Evolutionary conservation across 2,888 invertebrate genomes (phyloP).

Genomic region (Mythimna impura): DNA sequence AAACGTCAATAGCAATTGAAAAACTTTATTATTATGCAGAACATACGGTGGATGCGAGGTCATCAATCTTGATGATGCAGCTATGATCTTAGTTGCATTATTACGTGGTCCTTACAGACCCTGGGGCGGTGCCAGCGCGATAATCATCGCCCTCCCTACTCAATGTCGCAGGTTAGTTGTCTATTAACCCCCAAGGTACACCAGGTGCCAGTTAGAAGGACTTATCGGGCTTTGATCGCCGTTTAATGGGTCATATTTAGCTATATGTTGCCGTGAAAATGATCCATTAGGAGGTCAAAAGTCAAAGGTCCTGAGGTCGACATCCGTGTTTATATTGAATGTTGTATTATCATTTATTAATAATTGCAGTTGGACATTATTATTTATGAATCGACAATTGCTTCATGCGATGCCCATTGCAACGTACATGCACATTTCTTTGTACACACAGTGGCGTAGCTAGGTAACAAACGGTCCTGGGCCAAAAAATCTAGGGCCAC

Average conservation of each 20-base stretch:
- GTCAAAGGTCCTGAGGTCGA: conserved; percentile 40
- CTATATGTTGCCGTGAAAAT: conserved; percentile 57
- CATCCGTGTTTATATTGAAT: conserved; percentile 46
- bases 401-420: not conserved
- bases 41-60: conserved; percentile 33
- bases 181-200: conserved; percentile 64
- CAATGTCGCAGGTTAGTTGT: conserved; percentile 72
- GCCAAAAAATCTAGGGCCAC: no score
- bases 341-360: conserved; percentile 37
- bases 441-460: not conserved
- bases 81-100: conserved; percentile 52
- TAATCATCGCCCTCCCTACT: conserved; percentile 66
- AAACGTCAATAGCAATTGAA: conserved; percentile 46
- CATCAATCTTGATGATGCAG: conserved; percentile 61
- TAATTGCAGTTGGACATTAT: conserved; percentile 29
- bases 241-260: conserved; percentile 63
- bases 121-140: conserved; percentile 49
- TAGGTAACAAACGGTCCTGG: no score
- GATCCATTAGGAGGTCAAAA: conserved; percentile 50
- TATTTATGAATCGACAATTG: conserved; percentile 21
- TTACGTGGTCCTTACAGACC: conserved; percentile 43
- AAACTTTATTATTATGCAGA: conserved; percentile 51
- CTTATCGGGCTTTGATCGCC: conserved; percentile 60
- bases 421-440: conserved; percentile 5
- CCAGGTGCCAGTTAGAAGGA: conserved; percentile 49